A percentile compares a stretch with the other conserved stretches of the same genome.
These are phyloP conservation scores for Eurystomus glaucurus DNA, from an alignment of 2,797 vertebrate species.

Conservation along the genomic window DNA sequence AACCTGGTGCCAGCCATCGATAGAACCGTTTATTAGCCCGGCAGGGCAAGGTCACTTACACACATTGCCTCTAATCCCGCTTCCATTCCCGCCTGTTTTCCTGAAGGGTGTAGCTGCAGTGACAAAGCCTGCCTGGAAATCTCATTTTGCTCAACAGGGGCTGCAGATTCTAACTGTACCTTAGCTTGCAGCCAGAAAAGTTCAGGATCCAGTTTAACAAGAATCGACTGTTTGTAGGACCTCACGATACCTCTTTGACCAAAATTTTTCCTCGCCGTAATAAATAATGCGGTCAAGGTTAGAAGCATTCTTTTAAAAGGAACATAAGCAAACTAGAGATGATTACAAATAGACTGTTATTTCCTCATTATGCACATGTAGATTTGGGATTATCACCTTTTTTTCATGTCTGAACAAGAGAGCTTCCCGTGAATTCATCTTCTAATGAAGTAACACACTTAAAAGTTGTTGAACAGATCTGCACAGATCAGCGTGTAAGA, in stretches of 20 bases:
- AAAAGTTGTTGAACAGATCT: not conserved
- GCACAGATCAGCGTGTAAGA: not conserved
- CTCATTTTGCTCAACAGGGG: not conserved
- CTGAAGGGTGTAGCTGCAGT: not conserved
- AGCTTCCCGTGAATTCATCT: not conserved
- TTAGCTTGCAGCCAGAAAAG: not conserved
- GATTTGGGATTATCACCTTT: not conserved
- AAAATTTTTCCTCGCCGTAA: not conserved
- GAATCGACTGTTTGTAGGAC: rapidly evolving
- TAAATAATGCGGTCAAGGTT: not conserved
- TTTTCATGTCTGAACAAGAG: not conserved
- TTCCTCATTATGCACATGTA: not conserved
- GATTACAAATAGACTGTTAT: not conserved
- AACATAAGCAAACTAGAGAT: not conserved
- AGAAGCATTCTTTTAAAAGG: not conserved
- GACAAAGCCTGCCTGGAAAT: not conserved
- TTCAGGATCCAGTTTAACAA: not conserved
- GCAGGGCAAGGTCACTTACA: not conserved
- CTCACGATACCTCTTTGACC: not conserved
- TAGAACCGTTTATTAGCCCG: not conserved
- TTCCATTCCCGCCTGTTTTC: not conserved
- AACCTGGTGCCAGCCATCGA: not conserved
- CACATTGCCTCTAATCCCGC: not conserved
- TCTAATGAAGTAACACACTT: not conserved
- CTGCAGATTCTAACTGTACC: not conserved